Evolutionary conservation across 2,113 vertebrate genomes (phyloP), one percentile per base, ranked within the genome.

Genomic region (Paratilapia polleni): DNA sequence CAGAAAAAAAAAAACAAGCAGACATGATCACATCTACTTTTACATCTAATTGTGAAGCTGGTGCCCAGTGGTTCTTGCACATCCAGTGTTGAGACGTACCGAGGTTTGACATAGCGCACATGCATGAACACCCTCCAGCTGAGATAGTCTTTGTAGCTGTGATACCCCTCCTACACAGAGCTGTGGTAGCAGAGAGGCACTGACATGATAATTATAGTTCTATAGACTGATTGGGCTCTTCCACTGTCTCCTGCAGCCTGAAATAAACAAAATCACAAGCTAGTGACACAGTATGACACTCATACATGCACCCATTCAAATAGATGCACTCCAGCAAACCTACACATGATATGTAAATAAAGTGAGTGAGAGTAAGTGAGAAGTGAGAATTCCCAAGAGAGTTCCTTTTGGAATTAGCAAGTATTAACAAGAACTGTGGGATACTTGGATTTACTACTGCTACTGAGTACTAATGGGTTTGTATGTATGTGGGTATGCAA

Each of bases 131-230:
- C 75, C 76, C 83, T 28, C 12, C 20, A 73, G 87, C 74, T 86
- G 77, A 80, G 78, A 59, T 59, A 22, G 41, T 87, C 73, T 86
- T 62, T 89, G 82, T 82, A 64, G 79, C 83, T 77, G 84, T 83
- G 85, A 80, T 75, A 34, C 88, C 85, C 87, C 89, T 92, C 90
- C 93, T 84, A 91, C 93, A 89, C 92, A 62, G 79, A 74, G 36
- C 84, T 62, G 88, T 85, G 78, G 81, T 77, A 84, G 81, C 88
- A 85, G 78, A 87, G 81, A 93, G 86, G 77, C 83, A 76, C 88
- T 93, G 92, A 93, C 90, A 83, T 70, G 91, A 89, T 94, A 93
- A 94, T 94, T 93, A 92, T 84, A 90, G 90, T 91, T 80, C 76
- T 89, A 63, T 77, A 83, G 87, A 87, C 80, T 92, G 89, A 92